These are phyloP conservation scores for Caenorhabditis wallacei DNA, from an alignment of 2,888 invertebrate genomes.

Conservation along the genomic window DNA sequence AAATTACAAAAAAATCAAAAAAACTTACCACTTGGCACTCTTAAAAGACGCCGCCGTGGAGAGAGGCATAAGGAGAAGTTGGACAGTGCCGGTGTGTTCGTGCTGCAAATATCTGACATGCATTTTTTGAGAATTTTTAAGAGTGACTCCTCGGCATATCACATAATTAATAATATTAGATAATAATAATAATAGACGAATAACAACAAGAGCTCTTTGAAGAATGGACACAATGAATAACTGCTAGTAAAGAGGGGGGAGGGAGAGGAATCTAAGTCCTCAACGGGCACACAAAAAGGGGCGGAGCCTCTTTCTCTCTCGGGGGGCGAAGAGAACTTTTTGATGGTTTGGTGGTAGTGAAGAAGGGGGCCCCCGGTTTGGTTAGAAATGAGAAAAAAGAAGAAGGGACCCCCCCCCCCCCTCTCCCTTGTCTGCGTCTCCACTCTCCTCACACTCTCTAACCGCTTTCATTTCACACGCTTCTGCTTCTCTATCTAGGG, in stretches of 20 bases:
- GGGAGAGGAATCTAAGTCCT: neutral
- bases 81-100: slow-evolving; percentile 82
- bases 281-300: slow-evolving; percentile 19
- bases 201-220: no score
- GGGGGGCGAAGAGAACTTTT: slow-evolving; percentile 46
- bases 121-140: slow-evolving; percentile 72
- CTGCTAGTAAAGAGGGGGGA: neutral
- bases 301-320: slow-evolving; percentile 29
- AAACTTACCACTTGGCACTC: slow-evolving; percentile 79
- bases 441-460: neutral
- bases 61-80: slow-evolving; percentile 82
- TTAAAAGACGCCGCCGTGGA: slow-evolving; percentile 80
- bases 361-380: neutral
- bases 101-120: slow-evolving; percentile 83
- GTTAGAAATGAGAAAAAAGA: slow-evolving; percentile 22
- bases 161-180: slow-evolving; percentile 34
- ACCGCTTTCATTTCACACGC: slow-evolving; percentile 25
- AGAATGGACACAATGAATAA: no score
- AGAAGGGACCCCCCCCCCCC: slow-evolving; percentile 11
- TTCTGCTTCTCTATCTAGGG: slow-evolving; percentile 18
- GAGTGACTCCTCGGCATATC: neutral
- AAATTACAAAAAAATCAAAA: neutral
- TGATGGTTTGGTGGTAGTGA: slow-evolving; percentile 24
- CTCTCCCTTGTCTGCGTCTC: neutral
- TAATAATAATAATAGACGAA: neutral